Conservation (phyloP, 2,888 invertebrate species). For the Chironomus tentans region DNA sequence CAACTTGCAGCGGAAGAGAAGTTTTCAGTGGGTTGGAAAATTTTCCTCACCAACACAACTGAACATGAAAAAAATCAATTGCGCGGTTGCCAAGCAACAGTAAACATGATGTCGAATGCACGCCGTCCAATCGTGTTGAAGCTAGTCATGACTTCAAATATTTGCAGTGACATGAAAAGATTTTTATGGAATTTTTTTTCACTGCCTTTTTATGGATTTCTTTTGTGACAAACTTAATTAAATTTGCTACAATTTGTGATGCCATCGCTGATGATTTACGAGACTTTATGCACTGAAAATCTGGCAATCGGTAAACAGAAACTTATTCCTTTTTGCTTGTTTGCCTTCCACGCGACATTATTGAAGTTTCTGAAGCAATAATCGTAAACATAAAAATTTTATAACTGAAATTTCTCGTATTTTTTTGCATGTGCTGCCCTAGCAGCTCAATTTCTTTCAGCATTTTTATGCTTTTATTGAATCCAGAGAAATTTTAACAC, state of each 20-base stretch:
- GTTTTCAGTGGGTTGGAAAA: no score
- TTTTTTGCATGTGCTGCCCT: slow-evolving; percentile 1
- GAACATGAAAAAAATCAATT: no score
- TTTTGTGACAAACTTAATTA: neutral
- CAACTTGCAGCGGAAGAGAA: neutral
- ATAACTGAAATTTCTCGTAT: neutral
- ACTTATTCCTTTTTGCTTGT: neutral
- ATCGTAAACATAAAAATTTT: slow-evolving; percentile 2
- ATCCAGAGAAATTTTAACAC: neutral
- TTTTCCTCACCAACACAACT: no score
- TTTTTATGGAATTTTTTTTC: neutral
- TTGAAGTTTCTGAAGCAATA: slow-evolving; percentile 12
- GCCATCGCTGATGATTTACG: neutral
- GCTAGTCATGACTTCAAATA: neutral
- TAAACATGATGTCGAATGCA: neutral
- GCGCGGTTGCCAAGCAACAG: slow-evolving; percentile 9
- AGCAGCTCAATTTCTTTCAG: slow-evolving; percentile 2
- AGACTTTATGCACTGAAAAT: neutral
- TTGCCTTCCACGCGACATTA: slow-evolving; percentile 14
- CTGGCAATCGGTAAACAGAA: neutral
- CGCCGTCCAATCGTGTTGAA: neutral
- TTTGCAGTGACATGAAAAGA: slow-evolving; percentile 13
- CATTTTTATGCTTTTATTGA: slow-evolving; percentile 18
- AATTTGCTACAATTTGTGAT: neutral
- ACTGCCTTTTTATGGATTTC: neutral